Base-by-base conservation (phyloP, 2,888 invertebrate species). In the Perdita meconis region DNA sequence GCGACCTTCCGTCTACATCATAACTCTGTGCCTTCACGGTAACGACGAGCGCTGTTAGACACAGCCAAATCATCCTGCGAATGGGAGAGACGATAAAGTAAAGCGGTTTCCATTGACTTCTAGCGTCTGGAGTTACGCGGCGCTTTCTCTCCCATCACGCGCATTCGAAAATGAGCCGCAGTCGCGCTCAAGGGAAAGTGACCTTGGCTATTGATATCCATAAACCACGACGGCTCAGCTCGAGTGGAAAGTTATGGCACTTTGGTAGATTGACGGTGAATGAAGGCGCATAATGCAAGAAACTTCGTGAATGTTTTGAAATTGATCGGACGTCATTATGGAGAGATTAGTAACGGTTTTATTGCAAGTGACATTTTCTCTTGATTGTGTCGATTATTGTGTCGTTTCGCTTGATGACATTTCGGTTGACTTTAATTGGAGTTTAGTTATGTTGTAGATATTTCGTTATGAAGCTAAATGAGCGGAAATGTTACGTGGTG, bases 51-150 rank as follows among this genome's bases (percentile, higher is more conserved):
- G 91, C 68, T 75, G 89, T 81, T 78, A 92, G 75, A 73, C 88
- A 87, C 81, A 89, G 73, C 86, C 90, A 86, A 80, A 90, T 88
- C 92, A 92, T 92, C 60, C 85, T 89, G 77, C 6, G 51, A 70
- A 56, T 36, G n/a, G 6, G 44, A 10, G 34, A 51, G 38, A 36
- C 12, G 44, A 59, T 51, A 56, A 38, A 51, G 22, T 36, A 22
- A n/a, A n/a, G n/a, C n/a, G n/a, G n/a, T n/a, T n/a, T n/a, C n/a
- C n/a, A n/a, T n/a, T n/a, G n/a, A n/a, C n/a, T n/a, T n/a, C n/a
- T n/a, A n/a, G n/a, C n/a, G n/a, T n/a, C 12, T 57, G 42, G 26
- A 19, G 34, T 36, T 26, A n/a, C n/a, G n/a, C n/a, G n/a, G 22
- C 40, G 38, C 65, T 68, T 76, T 77, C 68, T 56, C 19, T 30